Evolutionary conservation across 2,113 vertebrate species (phyloP).

Genomic region (Elachura formosa): DNA sequence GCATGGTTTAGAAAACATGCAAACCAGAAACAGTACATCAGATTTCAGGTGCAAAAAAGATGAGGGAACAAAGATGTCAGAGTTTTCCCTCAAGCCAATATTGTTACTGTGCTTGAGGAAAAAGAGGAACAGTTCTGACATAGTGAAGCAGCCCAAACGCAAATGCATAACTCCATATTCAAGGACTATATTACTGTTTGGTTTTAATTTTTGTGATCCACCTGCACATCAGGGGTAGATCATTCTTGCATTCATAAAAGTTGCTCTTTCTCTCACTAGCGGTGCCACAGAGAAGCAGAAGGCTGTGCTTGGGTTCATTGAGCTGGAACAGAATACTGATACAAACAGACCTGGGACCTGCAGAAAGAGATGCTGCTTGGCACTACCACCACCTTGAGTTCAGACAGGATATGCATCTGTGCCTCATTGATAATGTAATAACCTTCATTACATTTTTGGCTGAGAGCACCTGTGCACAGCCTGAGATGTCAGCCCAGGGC

Average conservation of each 20-base stretch:
- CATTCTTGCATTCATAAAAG: not conserved
- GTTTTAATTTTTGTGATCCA: not conserved
- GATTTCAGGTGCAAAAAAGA: not conserved
- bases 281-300: constrained; percentile 59
- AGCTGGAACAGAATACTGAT: constrained; percentile 66
- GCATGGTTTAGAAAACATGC: not conserved
- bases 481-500: constrained; percentile 66
- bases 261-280: not conserved
- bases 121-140: not conserved
- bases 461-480: constrained; percentile 72
- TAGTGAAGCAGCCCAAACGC: not conserved
- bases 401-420: constrained; percentile 73
- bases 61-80: not conserved
- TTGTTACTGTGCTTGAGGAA: not conserved
- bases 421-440: constrained; percentile 71
- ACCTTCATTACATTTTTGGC: constrained; percentile 70
- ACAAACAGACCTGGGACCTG: constrained; percentile 49
- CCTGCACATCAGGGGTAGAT: not conserved
- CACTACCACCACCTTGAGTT: constrained; percentile 49
- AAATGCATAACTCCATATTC: not conserved
- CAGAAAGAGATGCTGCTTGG: constrained; percentile 64
- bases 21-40: not conserved
- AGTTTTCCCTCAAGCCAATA: not conserved
- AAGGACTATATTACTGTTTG: not conserved
- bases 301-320: constrained; percentile 65